Evolutionary conservation across 2,113 vertebrate species (phyloP).

Genomic region (Colinus virginianus): DNA sequence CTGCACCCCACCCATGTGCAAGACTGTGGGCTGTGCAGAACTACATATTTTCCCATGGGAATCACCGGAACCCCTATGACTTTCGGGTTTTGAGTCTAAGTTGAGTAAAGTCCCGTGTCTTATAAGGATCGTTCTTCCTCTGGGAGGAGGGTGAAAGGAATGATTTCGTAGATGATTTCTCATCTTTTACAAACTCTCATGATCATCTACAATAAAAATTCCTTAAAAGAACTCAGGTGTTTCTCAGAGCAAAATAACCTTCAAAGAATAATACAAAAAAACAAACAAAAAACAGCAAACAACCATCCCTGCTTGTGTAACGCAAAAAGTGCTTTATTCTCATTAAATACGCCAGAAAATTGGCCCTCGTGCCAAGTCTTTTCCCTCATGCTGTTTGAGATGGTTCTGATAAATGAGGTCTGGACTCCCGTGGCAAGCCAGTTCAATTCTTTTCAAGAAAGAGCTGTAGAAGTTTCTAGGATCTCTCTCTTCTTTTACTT

Average conservation of each 20-base stretch:
- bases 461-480: background rate
- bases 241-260: background rate
- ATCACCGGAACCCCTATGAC: background rate
- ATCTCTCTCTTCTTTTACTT: background rate
- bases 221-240: background rate
- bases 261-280: background rate
- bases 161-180: background rate
- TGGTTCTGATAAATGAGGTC: background rate
- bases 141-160: background rate
- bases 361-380: background rate
- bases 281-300: background rate
- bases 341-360: background rate
- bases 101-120: background rate
- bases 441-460: background rate
- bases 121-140: background rate
- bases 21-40: background rate
- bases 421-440: background rate
- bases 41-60: slow-evolving; percentile 62
- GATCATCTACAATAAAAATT: background rate
- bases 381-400: background rate
- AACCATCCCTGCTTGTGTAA: background rate
- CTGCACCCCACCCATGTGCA: background rate
- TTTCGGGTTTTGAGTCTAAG: background rate
- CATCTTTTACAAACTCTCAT: background rate
- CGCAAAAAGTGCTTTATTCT: background rate